Percentiles rank a stretch among this genome's conserved stretches.
Evolutionary conservation across 2,113 vertebrate species (phyloP).

Genomic region (Apistogramma diplotaenia): DNA sequence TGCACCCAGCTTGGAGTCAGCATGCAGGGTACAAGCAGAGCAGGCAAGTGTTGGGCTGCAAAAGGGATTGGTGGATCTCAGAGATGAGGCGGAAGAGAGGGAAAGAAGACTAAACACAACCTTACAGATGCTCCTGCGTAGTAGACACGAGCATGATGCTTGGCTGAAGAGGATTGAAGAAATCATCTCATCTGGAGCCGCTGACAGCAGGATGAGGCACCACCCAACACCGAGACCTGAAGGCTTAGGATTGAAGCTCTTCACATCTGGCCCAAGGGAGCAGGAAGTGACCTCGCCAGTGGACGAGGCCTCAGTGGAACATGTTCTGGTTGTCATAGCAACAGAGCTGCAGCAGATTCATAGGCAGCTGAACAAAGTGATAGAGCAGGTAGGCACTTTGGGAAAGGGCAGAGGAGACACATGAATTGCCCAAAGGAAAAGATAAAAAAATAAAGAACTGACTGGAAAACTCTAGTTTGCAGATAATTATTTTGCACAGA

Average conservation of each 20-base stretch:
- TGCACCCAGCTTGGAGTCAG: conserved; percentile 30
- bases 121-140: conserved; percentile 45
- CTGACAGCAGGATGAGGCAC: neutral
- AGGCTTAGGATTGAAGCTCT: neutral
- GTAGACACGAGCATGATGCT: conserved; percentile 1
- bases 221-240: conserved; percentile 14
- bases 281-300: conserved; percentile 32
- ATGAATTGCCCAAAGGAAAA: neutral
- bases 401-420: conserved; percentile 47
- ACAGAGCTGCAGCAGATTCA: conserved; percentile 64
- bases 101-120: conserved; percentile 59
- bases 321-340: conserved; percentile 57
- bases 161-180: conserved; percentile 49
- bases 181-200: neutral
- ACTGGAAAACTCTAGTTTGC: neutral
- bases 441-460: neutral
- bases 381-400: conserved; percentile 19
- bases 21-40: conserved; percentile 45
- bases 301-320: conserved; percentile 39
- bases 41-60: conserved; percentile 34
- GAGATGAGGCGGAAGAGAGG: conserved; percentile 31
- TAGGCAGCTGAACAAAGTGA: conserved; percentile 56
- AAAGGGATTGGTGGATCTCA: conserved; percentile 38
- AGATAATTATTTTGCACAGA: conserved; percentile 33
- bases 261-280: conserved; percentile 22